phyloP scores from a whole-genome alignment of 1,140 invertebrate genomes.

The Daktulosphaira vitifoliae region DNA sequence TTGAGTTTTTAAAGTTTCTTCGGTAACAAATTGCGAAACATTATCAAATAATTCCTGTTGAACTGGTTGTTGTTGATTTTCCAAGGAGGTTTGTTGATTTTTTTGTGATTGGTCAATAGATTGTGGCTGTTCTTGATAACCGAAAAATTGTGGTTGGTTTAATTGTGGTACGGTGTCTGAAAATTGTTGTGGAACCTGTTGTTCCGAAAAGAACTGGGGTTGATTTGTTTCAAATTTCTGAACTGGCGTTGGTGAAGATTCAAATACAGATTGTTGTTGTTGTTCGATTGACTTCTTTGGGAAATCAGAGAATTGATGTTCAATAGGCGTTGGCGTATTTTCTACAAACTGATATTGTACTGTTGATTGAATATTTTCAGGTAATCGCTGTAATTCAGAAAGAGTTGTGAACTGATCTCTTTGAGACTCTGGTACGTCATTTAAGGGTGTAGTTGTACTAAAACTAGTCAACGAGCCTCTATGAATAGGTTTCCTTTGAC shows the following conservation, averaged over 20 bases:
- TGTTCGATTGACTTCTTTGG: background rate
- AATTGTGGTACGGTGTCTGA: background rate
- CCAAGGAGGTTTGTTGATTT: background rate
- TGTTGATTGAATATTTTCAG: background rate
- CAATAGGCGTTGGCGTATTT: background rate
- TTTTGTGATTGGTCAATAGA: background rate
- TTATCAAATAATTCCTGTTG: constrained; percentile 14
- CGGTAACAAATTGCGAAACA: background rate
- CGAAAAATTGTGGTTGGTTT: constrained; percentile 1
- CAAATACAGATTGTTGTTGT: background rate
- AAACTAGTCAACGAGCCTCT: constrained; percentile 34
- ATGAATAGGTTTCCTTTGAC: constrained; percentile 35
- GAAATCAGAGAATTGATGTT: background rate
- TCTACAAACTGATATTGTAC: constrained; percentile 5
- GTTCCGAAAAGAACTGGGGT: constrained; percentile 11
- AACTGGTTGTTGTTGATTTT: background rate
- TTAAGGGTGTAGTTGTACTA: constrained; percentile 8
- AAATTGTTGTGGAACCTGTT: constrained; percentile 3
- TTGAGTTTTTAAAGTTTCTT: background rate
- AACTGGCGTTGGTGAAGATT: too few species aligned
- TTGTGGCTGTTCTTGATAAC: constrained; percentile 3
- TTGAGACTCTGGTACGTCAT: constrained; percentile 13
- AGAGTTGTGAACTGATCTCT: constrained; percentile 17
- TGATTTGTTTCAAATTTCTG: constrained; percentile 10
- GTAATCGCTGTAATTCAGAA: background rate